Evolutionary conservation across 1,140 invertebrate species (phyloP).

Genomic region (Mizuhopecten yessoensis): DNA sequence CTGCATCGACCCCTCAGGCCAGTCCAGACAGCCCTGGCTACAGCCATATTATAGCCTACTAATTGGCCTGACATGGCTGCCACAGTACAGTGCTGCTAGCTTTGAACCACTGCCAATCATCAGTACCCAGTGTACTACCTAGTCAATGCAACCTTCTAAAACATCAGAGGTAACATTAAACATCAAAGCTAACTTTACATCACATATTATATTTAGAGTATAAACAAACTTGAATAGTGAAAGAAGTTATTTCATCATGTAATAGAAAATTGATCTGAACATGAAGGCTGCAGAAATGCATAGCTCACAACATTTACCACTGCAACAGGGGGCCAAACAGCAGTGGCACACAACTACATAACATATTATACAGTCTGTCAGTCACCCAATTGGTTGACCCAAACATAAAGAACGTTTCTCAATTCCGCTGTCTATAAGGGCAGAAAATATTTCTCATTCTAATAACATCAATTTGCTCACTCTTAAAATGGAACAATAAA

Average conservation of each 20-base stretch:
- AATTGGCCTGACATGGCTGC: not conserved
- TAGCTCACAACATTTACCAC: not conserved
- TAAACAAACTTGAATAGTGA: not conserved
- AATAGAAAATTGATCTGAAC: not conserved
- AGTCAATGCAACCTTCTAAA: slow-evolving; percentile 27
- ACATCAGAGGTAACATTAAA: slow-evolving; percentile 27
- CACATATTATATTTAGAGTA: not conserved
- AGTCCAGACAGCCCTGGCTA: no score
- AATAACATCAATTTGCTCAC: not conserved
- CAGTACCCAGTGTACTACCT: not conserved
- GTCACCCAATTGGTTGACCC: not conserved
- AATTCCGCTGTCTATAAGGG: not conserved
- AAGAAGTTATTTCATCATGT: not conserved
- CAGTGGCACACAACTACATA: not conserved
- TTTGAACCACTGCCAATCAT: slow-evolving; percentile 16
- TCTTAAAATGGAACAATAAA: not conserved
- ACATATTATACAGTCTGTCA: not conserved
- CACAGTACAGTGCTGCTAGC: not conserved
- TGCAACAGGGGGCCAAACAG: not conserved
- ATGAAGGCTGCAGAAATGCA: not conserved
- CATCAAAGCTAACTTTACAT: not conserved
- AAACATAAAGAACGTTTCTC: not conserved
- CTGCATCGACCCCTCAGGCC: not conserved
- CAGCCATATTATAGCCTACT: not conserved
- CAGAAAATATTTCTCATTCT: not conserved